phyloP scores from a whole-genome alignment of 2,888 invertebrate genomes.

The Lymantria dispar region DNA sequence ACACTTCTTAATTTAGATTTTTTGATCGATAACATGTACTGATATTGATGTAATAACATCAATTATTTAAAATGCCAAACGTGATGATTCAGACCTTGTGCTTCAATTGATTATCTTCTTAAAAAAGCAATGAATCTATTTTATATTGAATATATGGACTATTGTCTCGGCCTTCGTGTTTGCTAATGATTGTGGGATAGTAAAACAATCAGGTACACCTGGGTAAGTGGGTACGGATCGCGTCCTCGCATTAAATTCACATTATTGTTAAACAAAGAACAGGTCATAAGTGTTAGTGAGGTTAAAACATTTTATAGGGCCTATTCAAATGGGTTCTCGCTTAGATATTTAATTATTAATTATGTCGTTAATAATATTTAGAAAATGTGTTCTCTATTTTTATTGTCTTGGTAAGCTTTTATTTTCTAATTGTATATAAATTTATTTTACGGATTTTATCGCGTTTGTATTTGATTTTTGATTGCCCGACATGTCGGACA shows the following conservation, averaged over 20 bases:
- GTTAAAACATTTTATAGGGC: slow-evolving; percentile 12
- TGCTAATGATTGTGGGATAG: slow-evolving; percentile 61
- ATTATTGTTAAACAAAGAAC: slow-evolving; percentile 36
- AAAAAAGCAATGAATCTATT: slow-evolving; percentile 18
- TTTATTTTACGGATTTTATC: too few relatives aligned
- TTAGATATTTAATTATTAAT: too few relatives aligned
- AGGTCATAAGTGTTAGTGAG: slow-evolving; percentile 11
- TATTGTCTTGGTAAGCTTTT: too few relatives aligned
- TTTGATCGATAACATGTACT: slow-evolving; percentile 12
- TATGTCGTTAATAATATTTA: too few relatives aligned
- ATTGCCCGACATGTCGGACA: too few relatives aligned
- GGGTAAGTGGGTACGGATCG: not conserved
- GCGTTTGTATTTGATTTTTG: too few relatives aligned
- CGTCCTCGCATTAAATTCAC: slow-evolving; percentile 30
- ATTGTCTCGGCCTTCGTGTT: slow-evolving; percentile 45
- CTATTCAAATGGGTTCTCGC: too few relatives aligned
- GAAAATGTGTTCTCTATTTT: too few relatives aligned
- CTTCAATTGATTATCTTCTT: slow-evolving; percentile 15
- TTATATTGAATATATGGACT: slow-evolving; percentile 22
- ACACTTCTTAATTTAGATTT: slow-evolving; percentile 1
- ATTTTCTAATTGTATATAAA: too few relatives aligned
- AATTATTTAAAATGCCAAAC: slow-evolving; percentile 28
- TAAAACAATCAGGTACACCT: slow-evolving; percentile 28
- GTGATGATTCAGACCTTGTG: slow-evolving; percentile 33
- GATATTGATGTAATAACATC: slow-evolving; percentile 14